These are phyloP conservation scores for Fulica atra DNA, from an alignment of 2,113 vertebrate species.

Conservation along the genomic window DNA sequence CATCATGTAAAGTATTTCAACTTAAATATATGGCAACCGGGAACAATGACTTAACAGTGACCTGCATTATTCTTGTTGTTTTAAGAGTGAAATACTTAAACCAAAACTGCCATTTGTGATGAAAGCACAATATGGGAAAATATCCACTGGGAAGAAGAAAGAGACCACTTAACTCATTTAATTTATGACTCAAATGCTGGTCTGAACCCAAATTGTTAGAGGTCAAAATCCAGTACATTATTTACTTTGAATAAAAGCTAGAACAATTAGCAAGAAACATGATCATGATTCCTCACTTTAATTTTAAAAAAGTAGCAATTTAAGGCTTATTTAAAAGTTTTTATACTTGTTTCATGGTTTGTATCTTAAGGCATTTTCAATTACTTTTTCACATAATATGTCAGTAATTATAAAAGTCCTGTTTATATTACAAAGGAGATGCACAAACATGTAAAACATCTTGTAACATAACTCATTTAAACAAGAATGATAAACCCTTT, in stretches of 20 bases:
- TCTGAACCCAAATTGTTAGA: conserved; percentile 46
- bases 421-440: conserved; percentile 17
- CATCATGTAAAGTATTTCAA: not conserved
- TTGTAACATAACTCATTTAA: not conserved
- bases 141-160: conserved; percentile 54
- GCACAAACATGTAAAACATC: not conserved
- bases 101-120: conserved; percentile 24
- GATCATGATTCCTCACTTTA: conserved; percentile 21
- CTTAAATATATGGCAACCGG: not conserved
- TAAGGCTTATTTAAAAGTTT: conserved; percentile 38
- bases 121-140: conserved; percentile 43
- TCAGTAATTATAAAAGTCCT: conserved; percentile 32
- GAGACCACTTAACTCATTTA: conserved; percentile 42
- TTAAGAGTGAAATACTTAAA: conserved; percentile 48
- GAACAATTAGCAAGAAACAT: conserved; percentile 54
- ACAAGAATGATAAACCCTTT: not conserved
- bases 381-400: conserved; percentile 9
- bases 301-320: conserved; percentile 34
- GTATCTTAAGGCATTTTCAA: conserved; percentile 30
- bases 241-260: conserved; percentile 45
- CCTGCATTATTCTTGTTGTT: conserved; percentile 42
- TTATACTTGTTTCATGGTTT: conserved; percentile 36
- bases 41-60: conserved; percentile 40
- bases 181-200: conserved; percentile 50
- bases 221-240: conserved; percentile 42